phyloP scores from a whole-genome alignment of 2,888 invertebrate genomes.

The Noctua pronuba region DNA sequence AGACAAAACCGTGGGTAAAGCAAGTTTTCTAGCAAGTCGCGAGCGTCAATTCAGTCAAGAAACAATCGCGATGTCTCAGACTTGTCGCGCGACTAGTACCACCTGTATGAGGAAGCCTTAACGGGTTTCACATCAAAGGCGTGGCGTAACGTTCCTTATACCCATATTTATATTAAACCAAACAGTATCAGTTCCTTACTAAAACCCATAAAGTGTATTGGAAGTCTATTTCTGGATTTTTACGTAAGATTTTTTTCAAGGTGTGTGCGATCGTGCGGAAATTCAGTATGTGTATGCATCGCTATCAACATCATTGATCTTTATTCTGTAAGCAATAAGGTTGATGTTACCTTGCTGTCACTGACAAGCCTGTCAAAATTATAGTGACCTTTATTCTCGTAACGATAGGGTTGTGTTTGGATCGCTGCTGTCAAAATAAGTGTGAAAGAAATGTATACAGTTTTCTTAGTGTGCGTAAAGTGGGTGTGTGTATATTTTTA shows the following conservation, averaged over 20 bases:
- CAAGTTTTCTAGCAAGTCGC: not conserved
- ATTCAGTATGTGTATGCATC: not conserved
- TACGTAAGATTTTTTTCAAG: conserved; percentile 10
- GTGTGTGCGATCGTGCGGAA: not conserved
- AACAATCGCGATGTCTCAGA: too few relatives aligned
- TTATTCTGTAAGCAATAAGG: not conserved
- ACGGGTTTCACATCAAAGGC: conserved; percentile 39
- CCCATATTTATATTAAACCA: conserved; percentile 38
- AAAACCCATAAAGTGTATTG: conserved; percentile 40
- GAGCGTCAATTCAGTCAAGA: not conserved
- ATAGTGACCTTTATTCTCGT: not conserved
- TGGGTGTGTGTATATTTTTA: not conserved
- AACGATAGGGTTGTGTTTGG: not conserved
- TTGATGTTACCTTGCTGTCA: not conserved
- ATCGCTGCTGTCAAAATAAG: not conserved
- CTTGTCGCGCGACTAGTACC: not conserved
- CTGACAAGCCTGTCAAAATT: not conserved
- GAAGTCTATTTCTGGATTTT: conserved; percentile 30
- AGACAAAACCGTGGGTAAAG: not conserved
- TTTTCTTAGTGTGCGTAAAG: not conserved
- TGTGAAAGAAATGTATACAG: not conserved
- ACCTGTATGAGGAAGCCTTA: not conserved
- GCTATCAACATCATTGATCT: not conserved
- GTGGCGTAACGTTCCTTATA: conserved; percentile 3
- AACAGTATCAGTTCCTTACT: conserved; percentile 39